Base-by-base conservation (phyloP, 2,113 vertebrate species). In the Emberiza fucata region DNA sequence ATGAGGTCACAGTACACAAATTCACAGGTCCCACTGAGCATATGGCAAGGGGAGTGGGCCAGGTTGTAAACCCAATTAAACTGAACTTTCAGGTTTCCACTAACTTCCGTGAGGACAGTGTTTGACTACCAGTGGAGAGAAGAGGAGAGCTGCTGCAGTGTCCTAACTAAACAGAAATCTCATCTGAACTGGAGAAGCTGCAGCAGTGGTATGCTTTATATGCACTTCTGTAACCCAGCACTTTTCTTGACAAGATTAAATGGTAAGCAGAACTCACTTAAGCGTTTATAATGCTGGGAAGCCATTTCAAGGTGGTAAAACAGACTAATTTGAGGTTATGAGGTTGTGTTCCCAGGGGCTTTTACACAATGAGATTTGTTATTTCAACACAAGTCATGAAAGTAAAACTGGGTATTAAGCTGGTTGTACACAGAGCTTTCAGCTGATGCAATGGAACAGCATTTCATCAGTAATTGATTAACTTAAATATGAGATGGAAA, bases 361-460 rank as follows among this genome's bases (percentile, higher is more conserved):
- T 96, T 96, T 90, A 84, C 90, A 94, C 90, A 93, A 95, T 73
- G 35, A 71, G 47, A 60, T 68, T 39, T 64, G 47, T 78, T 84
- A 68, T 93, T 96, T 95, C 80, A 84, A 81, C 53, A 86, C 50
- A 69, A 81, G 57, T 68, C 73, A 83, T 0, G 1, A 73, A 94
- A 92, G 64, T 68, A 93, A 86, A 90, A 88, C 65, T 50, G 28
- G 31, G 40, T 56, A 66, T 90, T 92, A 86, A 79, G 72, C 37
- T 68, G 73, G 47, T 93, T 85, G 5, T 89, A 93, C 78, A 60
- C 86, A 93, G 64, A 89, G 40, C 75, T 80, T 84, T 93, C 84
- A 94, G 92, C 39, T 94, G 83, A 92, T 82, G 92, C 92, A 97
- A 88, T 68, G 42, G 44, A 95, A 86, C 68, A 86, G 35, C 53